A percentile compares a stretch with the other conserved stretches of the same genome.
Conservation (phyloP, 2,797 vertebrate genomes). For the Enteromius unitaeniatus region DNA sequence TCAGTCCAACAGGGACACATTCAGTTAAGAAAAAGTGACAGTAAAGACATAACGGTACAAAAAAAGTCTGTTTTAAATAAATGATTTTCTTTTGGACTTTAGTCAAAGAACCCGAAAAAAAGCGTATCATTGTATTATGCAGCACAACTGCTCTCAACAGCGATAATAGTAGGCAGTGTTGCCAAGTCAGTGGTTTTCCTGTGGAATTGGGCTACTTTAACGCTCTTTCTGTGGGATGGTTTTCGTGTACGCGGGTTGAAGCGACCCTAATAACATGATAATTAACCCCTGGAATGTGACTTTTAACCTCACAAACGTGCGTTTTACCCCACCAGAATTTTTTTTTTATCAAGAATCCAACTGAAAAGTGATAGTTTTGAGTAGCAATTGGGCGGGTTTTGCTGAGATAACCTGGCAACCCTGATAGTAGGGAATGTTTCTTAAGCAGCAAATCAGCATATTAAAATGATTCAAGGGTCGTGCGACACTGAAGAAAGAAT, state of each 20-base stretch:
- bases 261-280: too few relatives aligned
- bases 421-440: neutral
- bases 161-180: neutral
- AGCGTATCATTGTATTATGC: neutral
- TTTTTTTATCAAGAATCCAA: too few relatives aligned
- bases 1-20: neutral
- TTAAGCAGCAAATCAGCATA: neutral
- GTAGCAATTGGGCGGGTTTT: too few relatives aligned
- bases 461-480: neutral
- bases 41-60: neutral
- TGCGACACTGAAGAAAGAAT: neutral
- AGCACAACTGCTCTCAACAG: neutral
- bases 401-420: too few relatives aligned
- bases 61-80: neutral
- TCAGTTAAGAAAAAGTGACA: neutral
- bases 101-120: neutral
- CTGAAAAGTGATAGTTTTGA: too few relatives aligned
- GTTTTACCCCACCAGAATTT: too few relatives aligned
- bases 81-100: neutral
- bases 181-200: too few relatives aligned
- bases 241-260: too few relatives aligned
- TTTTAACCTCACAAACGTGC: too few relatives aligned
- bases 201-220: too few relatives aligned
- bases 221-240: too few relatives aligned
- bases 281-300: too few relatives aligned